Percentiles rank a stretch among this genome's conserved stretches.
Conservation (phyloP, 2,888 invertebrate species). For the Pseudococcus jackbeardsleyi region DNA sequence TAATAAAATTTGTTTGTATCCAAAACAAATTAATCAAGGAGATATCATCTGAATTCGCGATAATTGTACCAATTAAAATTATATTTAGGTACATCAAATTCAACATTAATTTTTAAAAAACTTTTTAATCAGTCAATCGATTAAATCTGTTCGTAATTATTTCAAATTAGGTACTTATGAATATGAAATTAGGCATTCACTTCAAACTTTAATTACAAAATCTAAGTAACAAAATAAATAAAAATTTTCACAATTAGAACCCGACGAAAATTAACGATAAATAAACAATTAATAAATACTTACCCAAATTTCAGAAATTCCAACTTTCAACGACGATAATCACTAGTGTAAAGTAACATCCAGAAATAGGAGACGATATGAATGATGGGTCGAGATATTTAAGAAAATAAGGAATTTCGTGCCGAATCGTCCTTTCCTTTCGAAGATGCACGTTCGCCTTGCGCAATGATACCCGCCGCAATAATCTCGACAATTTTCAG, state of each 20-base stretch:
- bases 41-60: background rate
- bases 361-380: constrained; percentile 49
- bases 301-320: constrained; percentile 40
- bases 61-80: too few relatives aligned
- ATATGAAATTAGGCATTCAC: background rate
- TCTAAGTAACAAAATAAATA: background rate
- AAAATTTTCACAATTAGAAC: background rate
- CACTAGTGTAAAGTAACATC: constrained; percentile 21
- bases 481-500: constrained; percentile 16
- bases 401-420: constrained; percentile 53
- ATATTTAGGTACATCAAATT: background rate
- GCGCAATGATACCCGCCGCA: background rate
- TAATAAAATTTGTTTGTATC: background rate
- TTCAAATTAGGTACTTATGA: background rate
- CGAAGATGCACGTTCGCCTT: constrained; percentile 43
- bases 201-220: background rate
- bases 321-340: constrained; percentile 27
- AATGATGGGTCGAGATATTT: constrained; percentile 47
- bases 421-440: constrained; percentile 43
- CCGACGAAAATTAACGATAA: background rate
- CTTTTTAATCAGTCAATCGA: background rate
- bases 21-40: background rate
- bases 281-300: constrained; percentile 11
- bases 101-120: background rate
- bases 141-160: background rate